Evolutionary conservation across 37 sponge, comb jelly and placozoan genomes (phyloP).

Genomic region (Aplysina aerophoba): DNA sequence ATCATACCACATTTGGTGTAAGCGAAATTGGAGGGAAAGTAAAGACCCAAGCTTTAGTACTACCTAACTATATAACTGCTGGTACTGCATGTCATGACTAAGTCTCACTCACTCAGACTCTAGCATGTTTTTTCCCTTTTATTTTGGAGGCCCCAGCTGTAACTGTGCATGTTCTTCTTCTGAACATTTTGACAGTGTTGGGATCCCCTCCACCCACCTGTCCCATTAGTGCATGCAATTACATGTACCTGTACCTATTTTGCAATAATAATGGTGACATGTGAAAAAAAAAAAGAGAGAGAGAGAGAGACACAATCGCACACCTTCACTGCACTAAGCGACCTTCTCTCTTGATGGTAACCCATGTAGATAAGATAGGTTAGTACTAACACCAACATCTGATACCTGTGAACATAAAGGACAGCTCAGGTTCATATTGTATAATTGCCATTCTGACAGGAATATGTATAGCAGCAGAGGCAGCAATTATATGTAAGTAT

Average conservation of each 20-base stretch:
- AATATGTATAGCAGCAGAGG: too few relatives aligned
- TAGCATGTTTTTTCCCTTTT: not conserved
- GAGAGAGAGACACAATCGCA: not conserved
- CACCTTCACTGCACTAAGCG: constrained; percentile 59
- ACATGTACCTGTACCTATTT: too few relatives aligned
- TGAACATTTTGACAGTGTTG: too few relatives aligned
- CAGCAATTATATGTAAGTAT: too few relatives aligned
- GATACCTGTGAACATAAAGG: constrained; percentile 29
- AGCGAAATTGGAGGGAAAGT: not conserved
- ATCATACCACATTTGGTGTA: not conserved
- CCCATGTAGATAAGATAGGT: constrained; percentile 61
- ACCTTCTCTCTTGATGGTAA: constrained; percentile 71
- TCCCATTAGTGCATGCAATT: too few relatives aligned
- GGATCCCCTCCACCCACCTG: too few relatives aligned
- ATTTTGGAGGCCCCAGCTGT: too few relatives aligned
- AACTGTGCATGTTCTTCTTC: too few relatives aligned
- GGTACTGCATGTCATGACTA: not conserved
- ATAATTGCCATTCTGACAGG: too few relatives aligned
- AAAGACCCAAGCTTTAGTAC: not conserved
- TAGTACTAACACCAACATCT: constrained; percentile 48
- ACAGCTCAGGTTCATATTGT: too few relatives aligned
- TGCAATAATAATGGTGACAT: too few relatives aligned
- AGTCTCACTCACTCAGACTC: not conserved
- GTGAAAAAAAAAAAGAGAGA: too few relatives aligned
- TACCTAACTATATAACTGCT: not conserved